phyloP scores from a whole-genome alignment of 1,140 invertebrate genomes.

The Bombus affinis region DNA sequence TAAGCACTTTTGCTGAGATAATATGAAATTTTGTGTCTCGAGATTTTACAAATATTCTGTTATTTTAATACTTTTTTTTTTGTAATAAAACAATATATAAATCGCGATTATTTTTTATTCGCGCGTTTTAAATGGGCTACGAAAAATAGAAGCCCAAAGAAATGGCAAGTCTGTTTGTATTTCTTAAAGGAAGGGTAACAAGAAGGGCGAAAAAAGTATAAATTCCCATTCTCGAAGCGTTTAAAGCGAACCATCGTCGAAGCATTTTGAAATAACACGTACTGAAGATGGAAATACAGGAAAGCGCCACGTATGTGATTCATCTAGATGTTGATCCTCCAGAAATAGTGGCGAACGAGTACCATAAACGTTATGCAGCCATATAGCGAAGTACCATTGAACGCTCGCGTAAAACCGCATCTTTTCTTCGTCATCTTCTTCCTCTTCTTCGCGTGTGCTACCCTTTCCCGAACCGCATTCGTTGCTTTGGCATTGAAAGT shows the following conservation, averaged over 20 bases:
- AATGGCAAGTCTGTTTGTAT: background rate
- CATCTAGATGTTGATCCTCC: conserved; percentile 31
- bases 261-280: background rate
- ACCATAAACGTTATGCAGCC: conserved; percentile 29
- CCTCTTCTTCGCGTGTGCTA: background rate
- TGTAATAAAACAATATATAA: no score
- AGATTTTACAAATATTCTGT: background rate
- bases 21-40: background rate
- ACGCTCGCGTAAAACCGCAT: conserved; percentile 13
- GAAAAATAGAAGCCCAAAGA: background rate
- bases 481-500: conserved; percentile 21
- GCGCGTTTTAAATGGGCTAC: no score
- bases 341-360: conserved; percentile 40
- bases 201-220: background rate
- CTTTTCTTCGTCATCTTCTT: background rate
- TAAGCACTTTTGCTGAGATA: no score
- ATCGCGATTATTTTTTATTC: no score
- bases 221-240: background rate
- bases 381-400: conserved; percentile 39
- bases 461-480: background rate
- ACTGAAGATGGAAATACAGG: conserved; percentile 21
- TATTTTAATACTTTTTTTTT: background rate
- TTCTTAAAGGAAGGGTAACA: background rate
- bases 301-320: conserved; percentile 21
- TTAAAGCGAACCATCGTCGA: background rate